Evolutionary conservation across 2,888 invertebrate species (phyloP).

Genomic region (Agrotis segetum): DNA sequence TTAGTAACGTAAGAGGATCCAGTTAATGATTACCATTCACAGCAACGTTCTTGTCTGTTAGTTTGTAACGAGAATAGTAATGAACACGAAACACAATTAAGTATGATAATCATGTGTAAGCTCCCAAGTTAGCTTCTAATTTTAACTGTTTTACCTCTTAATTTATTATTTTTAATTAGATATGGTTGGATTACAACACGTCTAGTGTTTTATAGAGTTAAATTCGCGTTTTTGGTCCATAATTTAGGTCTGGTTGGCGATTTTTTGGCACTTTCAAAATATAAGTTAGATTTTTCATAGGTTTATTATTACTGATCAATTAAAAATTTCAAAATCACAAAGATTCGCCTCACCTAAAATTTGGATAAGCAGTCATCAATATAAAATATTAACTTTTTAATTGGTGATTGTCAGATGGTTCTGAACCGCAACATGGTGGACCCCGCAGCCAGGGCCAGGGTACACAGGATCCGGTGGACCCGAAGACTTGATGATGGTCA

Average conservation of each 20-base stretch:
- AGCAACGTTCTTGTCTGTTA: conserved; percentile 19
- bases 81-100: conserved; percentile 27
- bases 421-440: conserved; percentile 63
- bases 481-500: conserved; percentile 66
- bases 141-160: conserved; percentile 23
- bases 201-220: not conserved
- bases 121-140: conserved; percentile 10
- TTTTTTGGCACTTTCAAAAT: conserved; percentile 10
- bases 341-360: conserved; percentile 11
- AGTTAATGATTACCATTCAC: conserved; percentile 22
- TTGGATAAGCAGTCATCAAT: conserved; percentile 35
- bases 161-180: conserved; percentile 25
- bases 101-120: conserved; percentile 30
- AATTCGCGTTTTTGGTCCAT: conserved; percentile 8
- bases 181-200: conserved; percentile 8
- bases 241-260: conserved; percentile 17
- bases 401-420: conserved; percentile 67
- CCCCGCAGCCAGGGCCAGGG: conserved; percentile 59
- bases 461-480: conserved; percentile 63
- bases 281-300: not conserved
- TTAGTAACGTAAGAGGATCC: conserved; percentile 23
- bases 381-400: conserved; percentile 61
- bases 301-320: not conserved
- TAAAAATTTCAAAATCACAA: not conserved
- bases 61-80: conserved; percentile 21